phyloP scores from a whole-genome alignment of 2,888 invertebrate genomes.

The Parnassius orleans region DNA sequence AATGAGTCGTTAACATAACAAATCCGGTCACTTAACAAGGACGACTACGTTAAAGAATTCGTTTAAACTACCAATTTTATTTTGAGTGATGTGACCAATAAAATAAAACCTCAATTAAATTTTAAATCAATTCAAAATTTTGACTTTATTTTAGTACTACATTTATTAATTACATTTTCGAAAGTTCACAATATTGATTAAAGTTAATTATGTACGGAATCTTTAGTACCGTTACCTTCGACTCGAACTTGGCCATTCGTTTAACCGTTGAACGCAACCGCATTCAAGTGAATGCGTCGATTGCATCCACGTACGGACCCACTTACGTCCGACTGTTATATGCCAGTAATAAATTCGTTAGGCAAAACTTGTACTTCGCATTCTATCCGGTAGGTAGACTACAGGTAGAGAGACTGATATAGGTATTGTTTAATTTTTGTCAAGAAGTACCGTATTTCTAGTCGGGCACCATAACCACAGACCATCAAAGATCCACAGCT shows the following conservation, averaged over 20 bases:
- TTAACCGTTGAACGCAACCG: neutral
- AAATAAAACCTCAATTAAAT: too few relatives aligned
- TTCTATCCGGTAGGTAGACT: neutral
- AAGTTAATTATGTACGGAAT: neutral
- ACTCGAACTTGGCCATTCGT: neutral
- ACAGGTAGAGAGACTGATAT: neutral
- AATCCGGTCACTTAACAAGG: neutral
- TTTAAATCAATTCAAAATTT: too few relatives aligned
- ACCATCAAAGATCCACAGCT: too few relatives aligned
- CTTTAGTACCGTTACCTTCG: neutral
- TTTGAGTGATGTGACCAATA: too few relatives aligned
- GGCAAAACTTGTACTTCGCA: constrained; percentile 1
- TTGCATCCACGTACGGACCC: constrained; percentile 3
- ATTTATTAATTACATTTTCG: too few relatives aligned
- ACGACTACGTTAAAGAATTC: neutral
- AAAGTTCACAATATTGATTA: too few relatives aligned
- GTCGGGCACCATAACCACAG: too few relatives aligned
- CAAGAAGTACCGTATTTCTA: too few relatives aligned
- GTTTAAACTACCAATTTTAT: neutral
- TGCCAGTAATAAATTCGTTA: constrained; percentile 4
- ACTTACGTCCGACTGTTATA: constrained; percentile 7
- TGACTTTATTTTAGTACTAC: too few relatives aligned
- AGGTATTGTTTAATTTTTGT: too few relatives aligned
- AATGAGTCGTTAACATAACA: neutral
- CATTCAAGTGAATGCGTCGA: neutral